Evolutionary conservation across 2,797 vertebrate species (phyloP), one percentile per base, ranked within the genome.

Genomic region (Salmo trutta): DNA sequence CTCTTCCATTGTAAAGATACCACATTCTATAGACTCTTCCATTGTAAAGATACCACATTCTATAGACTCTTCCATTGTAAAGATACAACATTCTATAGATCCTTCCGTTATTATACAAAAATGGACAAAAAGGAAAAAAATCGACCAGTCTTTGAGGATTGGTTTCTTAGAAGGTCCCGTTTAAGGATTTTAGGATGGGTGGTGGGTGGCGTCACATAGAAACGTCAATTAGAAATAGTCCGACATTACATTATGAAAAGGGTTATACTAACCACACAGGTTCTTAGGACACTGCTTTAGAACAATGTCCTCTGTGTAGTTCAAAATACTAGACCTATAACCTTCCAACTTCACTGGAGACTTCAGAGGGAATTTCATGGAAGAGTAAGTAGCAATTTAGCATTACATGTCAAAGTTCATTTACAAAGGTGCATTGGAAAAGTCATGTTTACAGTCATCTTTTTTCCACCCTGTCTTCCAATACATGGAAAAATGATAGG

Each of bases 351-450:
- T 62, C 65, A n/a, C 24, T 21, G 62, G 17, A 29, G 36, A n/a
- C 52, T 5, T 77, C 8, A 21, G 51, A 71, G 66, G 65, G 14
- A 56, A 16, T 7, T 7, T 51, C 64, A 52, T 16, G 41, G 41
- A 10, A n/a, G 33, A 59, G 19, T 36, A 67, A 65, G 29, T 71
- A 27, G 27, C 75, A 54, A 67, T 41, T 41, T 27, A 19, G n/a
- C 62, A 33, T 80, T 76, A 64, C 21, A 71, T 72, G 68, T 75
- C 64, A 81, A 56, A 67, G 15, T 41, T 73, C 64, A 85, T 77
- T 77, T 75, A 78, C 51, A 41, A 72, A 56, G 52, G 52, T 53
- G 29, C 67, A 71, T 78, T 76, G 70, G 33, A 76, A 80, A 72
- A 71, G 52, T 12, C 47, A 71, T 73, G 73, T 31, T n/a, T 71